Conservation (phyloP, 2,113 vertebrate genomes). For the Apus apus region DNA sequence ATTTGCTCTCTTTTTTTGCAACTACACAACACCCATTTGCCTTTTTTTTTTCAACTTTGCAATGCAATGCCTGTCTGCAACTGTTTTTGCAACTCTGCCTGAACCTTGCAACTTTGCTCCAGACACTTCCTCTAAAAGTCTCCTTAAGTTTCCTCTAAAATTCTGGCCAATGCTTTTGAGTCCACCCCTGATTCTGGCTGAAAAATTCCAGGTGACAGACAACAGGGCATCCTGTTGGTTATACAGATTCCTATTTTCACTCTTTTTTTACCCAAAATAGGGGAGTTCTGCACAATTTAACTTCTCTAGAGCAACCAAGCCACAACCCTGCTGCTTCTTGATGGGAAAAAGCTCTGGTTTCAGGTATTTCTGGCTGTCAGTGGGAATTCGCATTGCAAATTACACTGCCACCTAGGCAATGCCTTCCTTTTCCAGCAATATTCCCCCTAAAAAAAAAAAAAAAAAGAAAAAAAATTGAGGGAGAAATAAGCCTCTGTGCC, state of each 20-base stretch:
- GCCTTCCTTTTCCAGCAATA: not conserved
- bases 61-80: not conserved
- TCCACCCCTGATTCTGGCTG: not conserved
- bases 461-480: too few species aligned
- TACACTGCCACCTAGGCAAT: not conserved
- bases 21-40: too few species aligned
- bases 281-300: accelerated
- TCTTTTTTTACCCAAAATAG: not conserved
- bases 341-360: not conserved
- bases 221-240: accelerated
- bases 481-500: not conserved
- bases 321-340: not conserved
- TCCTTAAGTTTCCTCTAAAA: not conserved
- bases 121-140: not conserved
- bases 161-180: not conserved
- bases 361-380: not conserved
- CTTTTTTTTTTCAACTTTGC: not conserved
- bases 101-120: not conserved
- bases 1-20: too few species aligned
- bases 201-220: not conserved
- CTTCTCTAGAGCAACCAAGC: not conserved
- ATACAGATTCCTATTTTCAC: not conserved
- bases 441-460: too few species aligned
- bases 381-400: not conserved
- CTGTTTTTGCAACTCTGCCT: too few species aligned